A percentile compares a stretch with the other conserved stretches of the same genome.
Evolutionary conservation across 1,140 invertebrate genomes (phyloP).

Genomic region (Drosophila tsacasi): DNA sequence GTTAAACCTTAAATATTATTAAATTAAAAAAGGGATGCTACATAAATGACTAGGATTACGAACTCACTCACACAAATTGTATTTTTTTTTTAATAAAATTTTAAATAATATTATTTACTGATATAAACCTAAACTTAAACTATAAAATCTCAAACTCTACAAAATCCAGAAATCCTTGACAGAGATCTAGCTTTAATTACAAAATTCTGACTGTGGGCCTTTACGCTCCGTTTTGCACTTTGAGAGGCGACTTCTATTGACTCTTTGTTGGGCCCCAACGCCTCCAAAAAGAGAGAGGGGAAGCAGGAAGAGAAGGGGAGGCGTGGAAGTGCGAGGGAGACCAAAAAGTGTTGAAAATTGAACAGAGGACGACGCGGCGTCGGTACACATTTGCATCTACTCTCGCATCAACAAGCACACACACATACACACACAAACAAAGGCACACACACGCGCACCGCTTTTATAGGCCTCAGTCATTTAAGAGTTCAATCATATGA

Average conservation of each 20-base stretch:
- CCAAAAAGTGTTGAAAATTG: slow-evolving; percentile 78
- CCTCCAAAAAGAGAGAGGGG: slow-evolving; percentile 9
- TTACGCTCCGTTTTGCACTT: slow-evolving; percentile 14
- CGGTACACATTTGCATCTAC: slow-evolving; percentile 35
- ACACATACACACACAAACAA: slow-evolving; percentile 10
- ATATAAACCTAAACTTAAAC: no score
- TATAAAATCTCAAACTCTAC: neutral
- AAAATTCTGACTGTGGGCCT: neutral
- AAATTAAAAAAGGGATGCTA: no score
- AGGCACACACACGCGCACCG: slow-evolving; percentile 12
- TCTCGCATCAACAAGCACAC: slow-evolving; percentile 15
- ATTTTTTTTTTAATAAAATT: no score
- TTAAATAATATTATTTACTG: no score
- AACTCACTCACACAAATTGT: no score
- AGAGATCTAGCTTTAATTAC: neutral
- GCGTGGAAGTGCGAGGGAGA: slow-evolving; percentile 45
- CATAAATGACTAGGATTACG: no score
- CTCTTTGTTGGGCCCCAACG: slow-evolving; percentile 27
- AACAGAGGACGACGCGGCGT: slow-evolving; percentile 16
- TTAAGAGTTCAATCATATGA: slow-evolving; percentile 79
- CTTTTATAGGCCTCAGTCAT: slow-evolving; percentile 49
- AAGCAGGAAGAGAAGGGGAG: neutral
- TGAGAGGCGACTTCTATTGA: slow-evolving; percentile 22
- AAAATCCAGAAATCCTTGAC: neutral
- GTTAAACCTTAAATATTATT: no score